Evolutionary conservation across 2,113 vertebrate species (phyloP), one percentile per base, ranked within the genome.

Genomic region (Dipodomys ordii): DNA sequence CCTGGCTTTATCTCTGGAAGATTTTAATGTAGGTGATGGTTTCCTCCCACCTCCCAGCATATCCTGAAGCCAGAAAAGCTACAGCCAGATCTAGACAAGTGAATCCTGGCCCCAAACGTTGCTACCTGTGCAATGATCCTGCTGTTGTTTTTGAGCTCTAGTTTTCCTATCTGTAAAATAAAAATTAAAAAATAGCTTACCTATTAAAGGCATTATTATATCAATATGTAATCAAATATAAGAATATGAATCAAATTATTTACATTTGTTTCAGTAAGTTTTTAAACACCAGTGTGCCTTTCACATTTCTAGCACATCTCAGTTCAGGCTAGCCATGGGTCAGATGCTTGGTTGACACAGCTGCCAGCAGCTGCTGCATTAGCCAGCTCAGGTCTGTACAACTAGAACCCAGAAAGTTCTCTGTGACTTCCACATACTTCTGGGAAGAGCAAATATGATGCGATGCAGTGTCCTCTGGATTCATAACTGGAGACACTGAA

Each of bases 171-270:
- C 35, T 77, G 6, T 72, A 90, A 88, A 77, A 88, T 67, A 65
- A 88, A 95, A 90, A 82, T 39, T 71, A 27, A 82, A 93, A 74
- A 90, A 72, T 23, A 92, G 78, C 53, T 57, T 13, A 57, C 15
- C 12, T 57, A 57, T 57, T 16, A 13, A 25, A 65, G 86, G 60
- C 8, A 8, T 46, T 73, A 12, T 57, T 57, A 57, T 57, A 16
- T 57, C 19, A 84, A 49, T n/a, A 78, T 35, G 4, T 30, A 72
- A 88, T 44, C 28, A 82, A 85, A 81, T 60, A 22, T 46, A 68
- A 91, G 74, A 35, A 44, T 15, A 49, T 81, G 18, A 39, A 83
- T 72, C 23, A 15, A 53, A 80, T 72, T 86, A 39, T 28, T 80
- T 79, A 15, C 13, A 2, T 57, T 67, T 89, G 57, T 3, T 12